Conservation (phyloP, 2,113 vertebrate species). For the Meriones unguiculatus region DNA sequence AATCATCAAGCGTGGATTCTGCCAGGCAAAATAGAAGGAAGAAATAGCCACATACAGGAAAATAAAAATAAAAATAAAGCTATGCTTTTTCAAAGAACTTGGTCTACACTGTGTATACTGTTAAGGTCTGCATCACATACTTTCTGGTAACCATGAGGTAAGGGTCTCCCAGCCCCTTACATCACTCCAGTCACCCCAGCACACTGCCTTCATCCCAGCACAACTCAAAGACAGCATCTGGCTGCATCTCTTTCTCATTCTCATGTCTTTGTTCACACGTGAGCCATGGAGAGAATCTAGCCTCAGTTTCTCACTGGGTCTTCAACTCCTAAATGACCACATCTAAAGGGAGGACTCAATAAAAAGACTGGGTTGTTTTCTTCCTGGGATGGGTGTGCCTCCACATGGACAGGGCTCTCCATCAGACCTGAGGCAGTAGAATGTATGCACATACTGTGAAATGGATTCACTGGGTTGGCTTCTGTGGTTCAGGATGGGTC, state of each 20-base stretch:
- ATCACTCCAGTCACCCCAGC: too few species aligned
- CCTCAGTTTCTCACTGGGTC: rapidly evolving
- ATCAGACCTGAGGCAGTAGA: neutral
- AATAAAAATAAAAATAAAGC: too few species aligned
- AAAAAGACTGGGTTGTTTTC: neutral
- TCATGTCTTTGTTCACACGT: rapidly evolving
- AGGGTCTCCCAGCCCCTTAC: neutral
- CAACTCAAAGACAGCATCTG: rapidly evolving
- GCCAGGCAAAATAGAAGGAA: rapidly evolving
- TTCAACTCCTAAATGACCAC: neutral
- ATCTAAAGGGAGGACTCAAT: neutral
- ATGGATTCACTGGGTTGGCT: neutral
- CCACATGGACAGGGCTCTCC: too few species aligned
- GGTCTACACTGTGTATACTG: rapidly evolving
- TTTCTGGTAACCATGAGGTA: rapidly evolving
- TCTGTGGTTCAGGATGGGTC: neutral
- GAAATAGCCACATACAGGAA: rapidly evolving
- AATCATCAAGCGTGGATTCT: neutral
- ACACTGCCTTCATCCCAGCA: too few species aligned
- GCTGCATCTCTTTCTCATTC: neutral
- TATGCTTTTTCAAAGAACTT: neutral
- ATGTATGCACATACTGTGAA: neutral
- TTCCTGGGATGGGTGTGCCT: too few species aligned
- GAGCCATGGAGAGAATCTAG: rapidly evolving
- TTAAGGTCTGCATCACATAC: rapidly evolving